Evolutionary conservation across 2,888 invertebrate species (phyloP).

Genomic region (Balanococcus diminutus): DNA sequence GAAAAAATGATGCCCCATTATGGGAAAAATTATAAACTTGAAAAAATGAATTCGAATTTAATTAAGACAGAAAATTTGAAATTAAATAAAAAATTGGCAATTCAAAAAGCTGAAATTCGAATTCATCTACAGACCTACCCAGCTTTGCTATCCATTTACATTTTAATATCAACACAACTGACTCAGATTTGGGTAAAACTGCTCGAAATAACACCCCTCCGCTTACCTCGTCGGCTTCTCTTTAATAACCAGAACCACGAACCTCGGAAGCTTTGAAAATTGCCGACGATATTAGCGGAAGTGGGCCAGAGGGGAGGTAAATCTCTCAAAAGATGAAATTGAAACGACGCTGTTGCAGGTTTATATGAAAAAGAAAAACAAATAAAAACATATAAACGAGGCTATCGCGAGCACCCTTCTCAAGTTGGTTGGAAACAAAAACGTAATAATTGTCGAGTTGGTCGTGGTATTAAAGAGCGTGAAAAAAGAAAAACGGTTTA

Average conservation of each 20-base stretch:
- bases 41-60: too few relatives aligned
- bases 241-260: neutral
- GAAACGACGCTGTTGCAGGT: neutral
- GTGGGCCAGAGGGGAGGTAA: neutral
- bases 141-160: neutral
- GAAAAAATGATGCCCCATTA: too few relatives aligned
- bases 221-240: neutral
- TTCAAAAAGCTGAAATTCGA: too few relatives aligned
- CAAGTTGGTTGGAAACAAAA: neutral
- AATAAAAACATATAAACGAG: neutral
- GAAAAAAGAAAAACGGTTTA: slow-evolving; percentile 3
- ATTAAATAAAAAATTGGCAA: too few relatives aligned
- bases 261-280: neutral
- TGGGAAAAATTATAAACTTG: too few relatives aligned
- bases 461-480: neutral
- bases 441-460: slow-evolving; percentile 21
- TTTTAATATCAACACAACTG: neutral
- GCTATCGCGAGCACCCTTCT: neutral
- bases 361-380: slow-evolving; percentile 5
- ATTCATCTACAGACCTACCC: neutral
- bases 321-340: neutral
- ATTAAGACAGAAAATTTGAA: too few relatives aligned
- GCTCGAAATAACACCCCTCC: neutral
- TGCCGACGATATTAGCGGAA: too few relatives aligned
- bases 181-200: neutral